phyloP scores from a whole-genome alignment of 2,888 invertebrate species.

The Phlogophora meticulosa region DNA sequence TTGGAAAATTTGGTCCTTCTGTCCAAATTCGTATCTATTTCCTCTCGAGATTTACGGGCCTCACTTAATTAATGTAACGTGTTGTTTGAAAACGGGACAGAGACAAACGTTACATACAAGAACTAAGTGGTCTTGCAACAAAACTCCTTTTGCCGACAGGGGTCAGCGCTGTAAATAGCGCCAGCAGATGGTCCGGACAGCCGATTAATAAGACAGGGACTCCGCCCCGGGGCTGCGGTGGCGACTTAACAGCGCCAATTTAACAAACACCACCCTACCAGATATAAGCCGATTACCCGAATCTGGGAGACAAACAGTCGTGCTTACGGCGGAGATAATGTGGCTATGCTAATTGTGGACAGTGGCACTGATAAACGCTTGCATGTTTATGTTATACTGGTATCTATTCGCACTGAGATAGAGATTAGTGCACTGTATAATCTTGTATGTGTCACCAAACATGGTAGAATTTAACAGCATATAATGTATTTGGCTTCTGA shows the following conservation, averaged over 20 bases:
- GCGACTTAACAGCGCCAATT: constrained; percentile 82
- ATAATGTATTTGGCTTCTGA: background rate
- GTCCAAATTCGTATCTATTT: constrained; percentile 10
- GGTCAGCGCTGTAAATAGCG: constrained; percentile 85
- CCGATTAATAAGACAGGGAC: constrained; percentile 88
- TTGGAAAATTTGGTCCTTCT: constrained; percentile 35
- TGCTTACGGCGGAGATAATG: constrained; percentile 67
- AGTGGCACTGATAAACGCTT: constrained; percentile 60
- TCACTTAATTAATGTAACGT: constrained; percentile 64
- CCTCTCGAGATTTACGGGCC: constrained; percentile 51
- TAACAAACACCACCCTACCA: constrained; percentile 78
- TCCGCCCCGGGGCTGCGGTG: constrained; percentile 80
- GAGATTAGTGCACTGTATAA: constrained; percentile 16
- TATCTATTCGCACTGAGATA: constrained; percentile 21
- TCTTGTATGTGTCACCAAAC: constrained; percentile 6
- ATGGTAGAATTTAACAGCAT: background rate
- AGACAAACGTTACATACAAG: constrained; percentile 76
- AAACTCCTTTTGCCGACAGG: constrained; percentile 79
- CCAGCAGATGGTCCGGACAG: constrained; percentile 89
- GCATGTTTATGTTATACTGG: constrained; percentile 44
- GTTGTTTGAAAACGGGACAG: constrained; percentile 67
- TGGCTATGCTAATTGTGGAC: constrained; percentile 74
- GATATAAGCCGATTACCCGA: constrained; percentile 84
- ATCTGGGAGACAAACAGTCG: constrained; percentile 79
- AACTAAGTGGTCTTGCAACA: constrained; percentile 77